Evolutionary conservation across 2,888 invertebrate genomes (phyloP).

Genomic region (Agrochola lychnidis): DNA sequence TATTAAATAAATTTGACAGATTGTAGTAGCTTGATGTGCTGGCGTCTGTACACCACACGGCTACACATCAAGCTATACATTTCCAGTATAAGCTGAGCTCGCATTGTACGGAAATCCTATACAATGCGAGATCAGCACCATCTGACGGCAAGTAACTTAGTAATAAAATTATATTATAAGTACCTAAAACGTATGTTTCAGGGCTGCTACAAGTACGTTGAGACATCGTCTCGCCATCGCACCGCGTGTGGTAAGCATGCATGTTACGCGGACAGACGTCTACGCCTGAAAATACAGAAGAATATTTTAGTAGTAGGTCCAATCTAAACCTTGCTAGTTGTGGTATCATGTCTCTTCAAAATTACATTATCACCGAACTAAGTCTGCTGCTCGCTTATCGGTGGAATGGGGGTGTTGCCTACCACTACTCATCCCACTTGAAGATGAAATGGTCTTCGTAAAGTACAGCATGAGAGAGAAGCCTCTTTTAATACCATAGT

Average conservation of each 20-base stretch:
- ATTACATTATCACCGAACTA: background rate
- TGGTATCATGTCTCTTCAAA: background rate
- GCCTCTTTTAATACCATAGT: background rate
- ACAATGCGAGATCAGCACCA: too few relatives aligned
- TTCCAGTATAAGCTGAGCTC: too few relatives aligned
- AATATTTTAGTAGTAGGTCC: background rate
- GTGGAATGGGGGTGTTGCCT: background rate
- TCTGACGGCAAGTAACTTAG: too few relatives aligned
- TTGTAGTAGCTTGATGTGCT: too few relatives aligned
- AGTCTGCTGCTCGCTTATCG: background rate
- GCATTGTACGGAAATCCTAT: too few relatives aligned
- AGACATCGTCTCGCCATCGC: constrained; percentile 77
- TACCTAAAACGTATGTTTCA: constrained; percentile 73
- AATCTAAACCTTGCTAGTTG: background rate
- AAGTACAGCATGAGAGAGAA: background rate
- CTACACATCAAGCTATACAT: too few relatives aligned
- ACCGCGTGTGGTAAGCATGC: constrained; percentile 84
- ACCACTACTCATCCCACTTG: background rate
- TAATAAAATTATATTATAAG: too few relatives aligned
- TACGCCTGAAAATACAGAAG: constrained; percentile 75
- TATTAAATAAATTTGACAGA: too few relatives aligned
- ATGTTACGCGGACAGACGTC: constrained; percentile 77
- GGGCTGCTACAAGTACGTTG: constrained; percentile 78
- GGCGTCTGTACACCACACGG: too few relatives aligned
- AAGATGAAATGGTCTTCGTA: background rate